phyloP scores from a whole-genome alignment of 2,113 vertebrate genomes.

The Zosterops lateralis region DNA sequence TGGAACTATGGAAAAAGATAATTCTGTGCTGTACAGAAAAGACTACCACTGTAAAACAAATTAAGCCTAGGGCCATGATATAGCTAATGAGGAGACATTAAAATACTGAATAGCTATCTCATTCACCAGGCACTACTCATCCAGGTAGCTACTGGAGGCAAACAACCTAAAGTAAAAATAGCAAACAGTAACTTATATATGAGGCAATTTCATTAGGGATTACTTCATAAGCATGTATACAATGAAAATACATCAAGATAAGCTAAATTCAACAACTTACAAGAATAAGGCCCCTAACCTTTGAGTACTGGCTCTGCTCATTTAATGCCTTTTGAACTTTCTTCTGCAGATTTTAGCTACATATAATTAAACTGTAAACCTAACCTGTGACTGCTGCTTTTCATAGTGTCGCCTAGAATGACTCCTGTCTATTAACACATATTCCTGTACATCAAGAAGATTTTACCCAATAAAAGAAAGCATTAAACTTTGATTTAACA shows the following conservation, averaged over 20 bases:
- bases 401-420: not conserved
- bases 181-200: not conserved
- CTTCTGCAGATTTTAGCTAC: not conserved
- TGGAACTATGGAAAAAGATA: not conserved
- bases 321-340: not conserved
- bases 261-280: not conserved
- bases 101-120: not conserved
- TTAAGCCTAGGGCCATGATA: not conserved
- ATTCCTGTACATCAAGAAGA: not conserved
- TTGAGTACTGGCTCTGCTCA: not conserved
- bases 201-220: not conserved
- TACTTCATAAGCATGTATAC: not conserved
- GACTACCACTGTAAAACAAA: not conserved
- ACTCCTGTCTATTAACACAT: not conserved
- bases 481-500: not conserved
- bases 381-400: not conserved
- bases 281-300: not conserved
- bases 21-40: not conserved
- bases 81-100: not conserved
- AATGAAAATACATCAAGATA: not conserved
- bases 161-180: not conserved
- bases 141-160: not conserved
- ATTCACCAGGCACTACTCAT: not conserved
- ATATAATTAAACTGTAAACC: not conserved
- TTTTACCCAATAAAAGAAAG: not conserved